These are phyloP conservation scores for Clangula hyemalis DNA, from an alignment of 2,797 vertebrate species.

Conservation along the genomic window DNA sequence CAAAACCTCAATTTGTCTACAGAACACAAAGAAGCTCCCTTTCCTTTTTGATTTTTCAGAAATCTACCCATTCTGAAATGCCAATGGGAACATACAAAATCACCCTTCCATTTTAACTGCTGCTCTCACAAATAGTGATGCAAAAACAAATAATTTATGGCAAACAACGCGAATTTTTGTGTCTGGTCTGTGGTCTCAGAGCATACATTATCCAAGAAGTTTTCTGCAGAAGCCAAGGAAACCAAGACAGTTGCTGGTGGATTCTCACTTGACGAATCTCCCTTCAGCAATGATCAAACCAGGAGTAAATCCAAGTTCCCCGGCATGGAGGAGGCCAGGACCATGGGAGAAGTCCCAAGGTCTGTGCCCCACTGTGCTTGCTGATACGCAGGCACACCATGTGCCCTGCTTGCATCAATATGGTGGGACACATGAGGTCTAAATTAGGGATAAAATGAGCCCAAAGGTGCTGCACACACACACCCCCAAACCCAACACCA, in stretches of 20 bases:
- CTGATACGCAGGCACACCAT: background rate
- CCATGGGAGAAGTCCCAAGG: background rate
- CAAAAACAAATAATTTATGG: background rate
- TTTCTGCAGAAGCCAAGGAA: background rate
- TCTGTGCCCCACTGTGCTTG: accelerated
- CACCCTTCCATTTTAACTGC: background rate
- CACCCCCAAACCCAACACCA: too few relatives aligned
- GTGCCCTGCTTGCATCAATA: background rate
- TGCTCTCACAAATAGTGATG: accelerated
- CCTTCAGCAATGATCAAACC: background rate
- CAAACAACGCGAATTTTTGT: background rate
- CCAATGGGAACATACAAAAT: accelerated
- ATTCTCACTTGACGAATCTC: background rate
- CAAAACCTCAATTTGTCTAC: background rate
- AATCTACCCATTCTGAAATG: accelerated
- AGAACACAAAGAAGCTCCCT: accelerated
- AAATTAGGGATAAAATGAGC: background rate
- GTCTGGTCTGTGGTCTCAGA: constrained; percentile 8
- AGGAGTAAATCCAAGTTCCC: background rate
- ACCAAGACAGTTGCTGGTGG: background rate
- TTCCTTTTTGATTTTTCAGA: background rate
- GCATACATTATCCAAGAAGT: accelerated
- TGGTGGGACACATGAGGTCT: background rate
- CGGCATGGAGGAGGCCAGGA: background rate
- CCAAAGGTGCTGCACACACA: background rate